These are phyloP conservation scores for Eumacrocentrus americanus DNA, from an alignment of 2,888 invertebrate genomes.

Conservation along the genomic window DNA sequence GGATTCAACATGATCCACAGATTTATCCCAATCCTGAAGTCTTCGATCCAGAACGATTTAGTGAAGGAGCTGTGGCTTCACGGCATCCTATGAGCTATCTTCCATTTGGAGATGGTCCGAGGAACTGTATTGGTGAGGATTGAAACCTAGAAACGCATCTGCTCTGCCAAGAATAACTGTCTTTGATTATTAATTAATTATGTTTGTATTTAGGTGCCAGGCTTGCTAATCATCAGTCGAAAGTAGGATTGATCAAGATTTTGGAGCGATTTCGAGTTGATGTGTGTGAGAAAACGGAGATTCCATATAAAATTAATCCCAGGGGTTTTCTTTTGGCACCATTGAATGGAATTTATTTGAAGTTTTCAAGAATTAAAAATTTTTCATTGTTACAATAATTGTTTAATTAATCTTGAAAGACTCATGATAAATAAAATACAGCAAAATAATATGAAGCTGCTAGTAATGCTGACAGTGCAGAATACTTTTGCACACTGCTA, in stretches of 20 bases:
- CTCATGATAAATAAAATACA: too few species aligned
- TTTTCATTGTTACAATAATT: not conserved
- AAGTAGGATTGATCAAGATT: constrained; percentile 55
- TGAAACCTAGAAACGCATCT: not conserved
- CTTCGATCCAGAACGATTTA: constrained; percentile 51
- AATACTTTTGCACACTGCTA: not conserved
- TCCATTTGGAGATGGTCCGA: constrained; percentile 54
- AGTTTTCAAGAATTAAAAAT: constrained; percentile 40
- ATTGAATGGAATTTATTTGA: constrained; percentile 46
- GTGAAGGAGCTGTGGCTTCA: constrained; percentile 36
- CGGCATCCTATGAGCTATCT: constrained; percentile 46
- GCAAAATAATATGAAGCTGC: too few species aligned
- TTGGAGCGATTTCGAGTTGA: constrained; percentile 53
- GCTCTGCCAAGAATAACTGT: not conserved
- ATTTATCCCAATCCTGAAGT: constrained; percentile 41
- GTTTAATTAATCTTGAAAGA: not conserved
- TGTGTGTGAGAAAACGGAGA: constrained; percentile 50
- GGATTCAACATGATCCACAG: constrained; percentile 27
- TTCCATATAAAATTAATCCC: constrained; percentile 44
- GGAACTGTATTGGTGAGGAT: constrained; percentile 54
- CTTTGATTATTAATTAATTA: not conserved
- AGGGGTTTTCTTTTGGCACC: constrained; percentile 43
- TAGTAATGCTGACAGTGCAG: not conserved
- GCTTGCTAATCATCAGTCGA: constrained; percentile 54
- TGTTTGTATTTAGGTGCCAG: constrained; percentile 42